Evolutionary conservation across 2,113 vertebrate genomes (phyloP).

Genomic region (Meriones unguiculatus): DNA sequence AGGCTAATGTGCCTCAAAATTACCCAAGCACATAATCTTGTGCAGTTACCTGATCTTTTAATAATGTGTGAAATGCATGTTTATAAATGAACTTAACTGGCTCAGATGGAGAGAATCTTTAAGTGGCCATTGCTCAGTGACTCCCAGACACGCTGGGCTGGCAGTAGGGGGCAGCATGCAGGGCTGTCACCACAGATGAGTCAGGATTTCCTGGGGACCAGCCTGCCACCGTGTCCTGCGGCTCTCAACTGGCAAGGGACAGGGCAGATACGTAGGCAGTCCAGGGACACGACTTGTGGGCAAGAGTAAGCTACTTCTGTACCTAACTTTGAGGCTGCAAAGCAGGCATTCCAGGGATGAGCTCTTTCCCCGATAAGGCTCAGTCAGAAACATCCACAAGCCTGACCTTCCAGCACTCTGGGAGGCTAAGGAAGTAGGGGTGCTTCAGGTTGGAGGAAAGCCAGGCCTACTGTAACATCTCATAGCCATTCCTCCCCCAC

Average conservation of each 20-base stretch:
- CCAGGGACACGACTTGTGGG: accelerated
- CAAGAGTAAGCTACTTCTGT: not conserved
- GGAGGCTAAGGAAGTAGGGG: not conserved
- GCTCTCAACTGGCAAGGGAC: not conserved
- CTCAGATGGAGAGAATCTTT: not conserved
- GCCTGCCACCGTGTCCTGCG: not conserved
- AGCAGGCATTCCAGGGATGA: not conserved
- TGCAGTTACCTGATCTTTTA: too few relatives aligned
- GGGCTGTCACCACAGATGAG: not conserved
- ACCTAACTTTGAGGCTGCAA: not conserved
- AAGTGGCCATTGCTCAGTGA: not conserved
- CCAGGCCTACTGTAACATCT: not conserved
- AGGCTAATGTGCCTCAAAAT: not conserved
- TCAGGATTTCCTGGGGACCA: not conserved
- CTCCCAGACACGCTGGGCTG: not conserved
- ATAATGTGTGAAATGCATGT: not conserved
- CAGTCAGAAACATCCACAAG: not conserved
- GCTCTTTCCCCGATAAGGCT: not conserved
- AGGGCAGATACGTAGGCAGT: not conserved
- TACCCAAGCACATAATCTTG: too few relatives aligned
- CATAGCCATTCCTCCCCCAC: not conserved
- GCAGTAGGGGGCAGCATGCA: not conserved
- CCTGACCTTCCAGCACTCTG: not conserved
- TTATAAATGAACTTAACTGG: not conserved
- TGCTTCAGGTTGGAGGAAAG: not conserved